Base-by-base conservation (phyloP, 1,140 invertebrate genomes). In the Panagrolaimus sp. region DNA sequence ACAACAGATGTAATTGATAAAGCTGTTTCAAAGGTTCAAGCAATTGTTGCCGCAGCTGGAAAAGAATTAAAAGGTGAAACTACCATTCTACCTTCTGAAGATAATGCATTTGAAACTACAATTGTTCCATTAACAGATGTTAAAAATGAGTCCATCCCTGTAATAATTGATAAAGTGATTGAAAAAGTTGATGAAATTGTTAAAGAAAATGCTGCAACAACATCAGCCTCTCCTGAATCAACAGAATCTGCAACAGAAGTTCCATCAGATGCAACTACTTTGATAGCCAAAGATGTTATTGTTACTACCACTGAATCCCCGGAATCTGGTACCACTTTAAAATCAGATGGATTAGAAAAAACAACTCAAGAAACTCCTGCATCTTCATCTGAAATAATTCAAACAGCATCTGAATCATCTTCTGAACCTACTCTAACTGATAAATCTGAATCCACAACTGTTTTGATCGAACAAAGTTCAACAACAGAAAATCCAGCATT, bases 281-380 rank as follows among this genome's bases (percentile, higher is more conserved):
- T n/a, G n/a, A n/a, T 8, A 9, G 52, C 8, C 52, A 21, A 9
- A 8, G n/a, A 58, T 9, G 24, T 9, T 12, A 58, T 17, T 9
- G 17, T 17, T 12, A 58, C 17, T 17, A 8, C 52, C n/a, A 9
- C 52, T 58, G 52, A 58, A 58, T n/a, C 17, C 8, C 7, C 52
- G 8, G 10, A 8, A n/a, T n/a, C n/a, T n/a, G n/a, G n/a, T n/a
- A n/a, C n/a, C n/a, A 75, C 82, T 46, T 32, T 82, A 21, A 78
- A 83, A 15, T 69, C 75, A 21, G 68, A 73, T 24, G 73, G 78
- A 17, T 62, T 83, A 58, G 52, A n/a, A n/a, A n/a, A n/a, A n/a
- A n/a, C n/a, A n/a, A n/a, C n/a, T n/a, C n/a, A n/a, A n/a, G n/a
- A n/a, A n/a, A n/a, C n/a, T n/a, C n/a, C n/a, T n/a, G n/a, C n/a